Percentiles rank a stretch among this genome's conserved stretches.
phyloP scores from a whole-genome alignment of 2,888 invertebrate genomes.

The Hoplodrina ambigua region DNA sequence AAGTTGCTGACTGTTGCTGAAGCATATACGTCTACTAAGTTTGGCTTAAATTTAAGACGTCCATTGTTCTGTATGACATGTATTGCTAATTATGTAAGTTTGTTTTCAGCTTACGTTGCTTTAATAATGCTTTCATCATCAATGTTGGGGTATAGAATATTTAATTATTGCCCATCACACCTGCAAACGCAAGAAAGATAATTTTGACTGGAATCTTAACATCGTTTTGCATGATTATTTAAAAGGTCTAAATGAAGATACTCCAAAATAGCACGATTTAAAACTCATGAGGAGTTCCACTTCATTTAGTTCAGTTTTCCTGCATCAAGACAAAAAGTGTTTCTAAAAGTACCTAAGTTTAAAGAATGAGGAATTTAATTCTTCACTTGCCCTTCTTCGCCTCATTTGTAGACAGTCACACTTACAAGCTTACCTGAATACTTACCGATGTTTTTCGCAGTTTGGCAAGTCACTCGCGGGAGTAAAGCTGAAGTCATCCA shows the following conservation, averaged over 20 bases:
- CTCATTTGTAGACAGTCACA: conserved; percentile 29
- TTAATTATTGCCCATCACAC: not conserved
- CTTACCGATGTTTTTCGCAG: conserved; percentile 41
- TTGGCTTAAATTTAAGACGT: conserved; percentile 50
- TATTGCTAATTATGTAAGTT: conserved; percentile 51
- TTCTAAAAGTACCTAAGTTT: not conserved
- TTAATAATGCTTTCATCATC: conserved; percentile 6
- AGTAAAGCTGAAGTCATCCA: conserved; percentile 42
- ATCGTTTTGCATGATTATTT: not conserved
- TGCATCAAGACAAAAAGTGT: not conserved
- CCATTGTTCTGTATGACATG: conserved; percentile 52
- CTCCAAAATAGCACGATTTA: too few relatives aligned
- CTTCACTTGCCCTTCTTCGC: not conserved
- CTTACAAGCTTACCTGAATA: conserved; percentile 48
- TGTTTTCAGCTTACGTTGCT: conserved; percentile 12
- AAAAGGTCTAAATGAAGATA: not conserved
- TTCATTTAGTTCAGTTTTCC: not conserved
- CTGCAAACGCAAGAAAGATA: not conserved
- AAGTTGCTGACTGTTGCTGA: conserved; percentile 72
- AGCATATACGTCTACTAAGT: conserved; percentile 53
- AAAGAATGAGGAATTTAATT: conserved; percentile 1
- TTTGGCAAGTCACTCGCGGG: conserved; percentile 48
- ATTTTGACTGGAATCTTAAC: not conserved
- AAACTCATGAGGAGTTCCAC: not conserved
- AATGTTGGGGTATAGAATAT: conserved; percentile 8